A percentile compares a stretch with the other conserved stretches of the same genome.
Evolutionary conservation across 2,113 vertebrate genomes (phyloP).

Genomic region (Pedionomus torquatus): DNA sequence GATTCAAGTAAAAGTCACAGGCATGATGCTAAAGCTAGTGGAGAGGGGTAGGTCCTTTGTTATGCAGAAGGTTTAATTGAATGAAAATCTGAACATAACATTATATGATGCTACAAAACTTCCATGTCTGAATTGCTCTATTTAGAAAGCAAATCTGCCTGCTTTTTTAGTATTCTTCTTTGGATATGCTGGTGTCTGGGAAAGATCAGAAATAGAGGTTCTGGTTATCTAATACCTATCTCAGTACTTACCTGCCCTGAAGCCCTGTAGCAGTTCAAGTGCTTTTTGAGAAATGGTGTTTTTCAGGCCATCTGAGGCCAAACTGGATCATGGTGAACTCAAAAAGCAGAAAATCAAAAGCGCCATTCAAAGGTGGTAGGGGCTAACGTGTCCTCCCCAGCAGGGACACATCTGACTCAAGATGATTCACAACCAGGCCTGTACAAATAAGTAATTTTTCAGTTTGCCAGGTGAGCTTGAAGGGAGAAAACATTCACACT

Average conservation of each 20-base stretch:
- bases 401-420: constrained; percentile 37
- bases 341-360: constrained; percentile 40
- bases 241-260: constrained; percentile 58
- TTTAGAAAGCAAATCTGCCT: background rate
- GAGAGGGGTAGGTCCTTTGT: background rate
- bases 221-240: constrained; percentile 70
- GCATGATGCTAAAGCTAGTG: background rate
- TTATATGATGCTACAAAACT: background rate
- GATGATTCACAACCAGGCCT: constrained; percentile 48
- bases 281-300: constrained; percentile 56
- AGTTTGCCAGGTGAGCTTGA: constrained; percentile 46
- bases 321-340: constrained; percentile 19
- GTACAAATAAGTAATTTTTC: constrained; percentile 65
- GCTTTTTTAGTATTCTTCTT: background rate
- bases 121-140: background rate
- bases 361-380: background rate
- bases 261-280: constrained; percentile 42
- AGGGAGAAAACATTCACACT: constrained; percentile 5
- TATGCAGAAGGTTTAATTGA: background rate
- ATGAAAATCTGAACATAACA: background rate
- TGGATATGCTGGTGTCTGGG: background rate
- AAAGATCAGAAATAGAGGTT: constrained; percentile 36
- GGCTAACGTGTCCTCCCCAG: constrained; percentile 13
- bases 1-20: background rate
- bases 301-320: constrained; percentile 60